phyloP scores from a whole-genome alignment of 2,797 vertebrate species.

The Amazona ochrocephala region DNA sequence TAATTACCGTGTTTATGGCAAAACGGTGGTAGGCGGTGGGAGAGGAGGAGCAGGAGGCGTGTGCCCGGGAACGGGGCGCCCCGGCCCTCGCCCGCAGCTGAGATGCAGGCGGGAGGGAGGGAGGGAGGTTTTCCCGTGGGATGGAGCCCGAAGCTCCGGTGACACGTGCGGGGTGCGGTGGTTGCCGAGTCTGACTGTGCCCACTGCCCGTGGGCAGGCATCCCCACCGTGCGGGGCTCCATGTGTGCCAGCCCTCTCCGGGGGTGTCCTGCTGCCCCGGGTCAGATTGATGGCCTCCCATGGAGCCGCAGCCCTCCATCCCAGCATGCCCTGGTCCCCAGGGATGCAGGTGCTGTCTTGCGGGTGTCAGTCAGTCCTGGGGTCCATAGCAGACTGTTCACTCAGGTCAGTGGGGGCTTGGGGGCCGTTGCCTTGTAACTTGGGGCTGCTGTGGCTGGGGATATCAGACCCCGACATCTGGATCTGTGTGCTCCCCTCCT shows the following conservation, averaged over 20 bases:
- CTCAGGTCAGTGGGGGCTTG: background rate
- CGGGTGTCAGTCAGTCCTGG: fast-evolving
- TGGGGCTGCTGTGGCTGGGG: background rate
- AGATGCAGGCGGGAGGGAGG: background rate
- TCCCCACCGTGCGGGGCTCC: background rate
- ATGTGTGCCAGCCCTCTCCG: background rate
- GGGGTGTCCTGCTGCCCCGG: background rate
- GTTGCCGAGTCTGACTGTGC: background rate
- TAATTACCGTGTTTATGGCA: constrained; percentile 62
- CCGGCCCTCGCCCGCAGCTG: background rate
- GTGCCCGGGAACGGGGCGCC: background rate
- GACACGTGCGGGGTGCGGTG: fast-evolving
- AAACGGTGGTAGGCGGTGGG: constrained; percentile 16
- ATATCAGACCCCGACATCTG: background rate
- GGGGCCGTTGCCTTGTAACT: fast-evolving
- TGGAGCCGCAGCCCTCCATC: too few species aligned
- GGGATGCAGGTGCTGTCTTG: background rate
- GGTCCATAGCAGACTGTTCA: background rate
- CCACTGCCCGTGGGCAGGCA: background rate
- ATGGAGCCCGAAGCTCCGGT: background rate
- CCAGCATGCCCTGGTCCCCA: fast-evolving
- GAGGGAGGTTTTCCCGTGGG: background rate
- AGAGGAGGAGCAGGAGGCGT: constrained; percentile 48
- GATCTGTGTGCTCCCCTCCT: background rate
- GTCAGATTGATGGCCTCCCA: too few species aligned